Evolutionary conservation across 2,113 vertebrate genomes (phyloP), one percentile per base, ranked within the genome.

Genomic region (Notothenia coriiceps): DNA sequence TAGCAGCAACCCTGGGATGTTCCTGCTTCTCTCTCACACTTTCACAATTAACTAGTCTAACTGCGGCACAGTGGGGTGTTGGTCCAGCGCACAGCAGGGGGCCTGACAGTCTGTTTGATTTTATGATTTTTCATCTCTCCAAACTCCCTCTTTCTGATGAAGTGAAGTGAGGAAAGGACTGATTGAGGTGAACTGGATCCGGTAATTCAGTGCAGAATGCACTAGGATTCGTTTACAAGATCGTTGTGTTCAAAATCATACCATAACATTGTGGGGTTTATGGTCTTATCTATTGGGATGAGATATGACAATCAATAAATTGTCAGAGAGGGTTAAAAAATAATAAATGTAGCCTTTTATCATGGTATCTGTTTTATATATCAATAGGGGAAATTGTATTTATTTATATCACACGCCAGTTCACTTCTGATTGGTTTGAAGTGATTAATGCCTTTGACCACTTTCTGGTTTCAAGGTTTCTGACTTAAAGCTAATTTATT

Each of bases 1-100:
- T 92, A 91, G 87, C 81, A 61, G 64, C 62, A 63, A 66, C 91
- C 11, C 75, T 75, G 88, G 81, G 84, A 90, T 76, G 80, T 78
- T 85, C 59, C 80, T 83, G 55, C 86, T 93, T 93, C 93, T 93
- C 89, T 91, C 89, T 70, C 70, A 68, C 85, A 89, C 88, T 88
- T 92, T 85, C 88, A 83, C 90, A 86, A 89, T 94, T 89, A 91
- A 95, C 92, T 86, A 77, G 83, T 77, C 85, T 93, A 93, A 94
- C 87, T 83, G 84, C 44, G 60, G 82, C 91, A 57, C 90, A 89
- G 92, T 79, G 85, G 92, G 92, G 82, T 86, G 87, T 84, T 84
- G 80, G 79, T 79, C 51, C 33, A 3, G 50, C 18, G 6, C 14
- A 13, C 62, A 63, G 74, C 62, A 6, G 25, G 70, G 80, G 84